Conservation (phyloP, 2,113 vertebrate genomes). For the Varanus salvator region DNA sequence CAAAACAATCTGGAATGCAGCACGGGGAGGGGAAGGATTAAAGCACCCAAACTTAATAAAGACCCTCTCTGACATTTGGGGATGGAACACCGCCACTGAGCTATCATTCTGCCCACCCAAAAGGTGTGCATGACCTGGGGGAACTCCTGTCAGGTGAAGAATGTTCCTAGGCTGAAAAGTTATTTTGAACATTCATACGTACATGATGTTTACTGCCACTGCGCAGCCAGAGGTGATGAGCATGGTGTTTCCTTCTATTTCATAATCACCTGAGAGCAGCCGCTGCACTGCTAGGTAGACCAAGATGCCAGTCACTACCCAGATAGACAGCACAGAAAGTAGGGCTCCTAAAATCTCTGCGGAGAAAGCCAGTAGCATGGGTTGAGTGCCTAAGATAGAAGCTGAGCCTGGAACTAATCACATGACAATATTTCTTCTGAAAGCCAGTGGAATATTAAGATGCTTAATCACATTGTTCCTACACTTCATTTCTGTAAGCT, state of each 20-base stretch:
- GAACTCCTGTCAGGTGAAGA: not conserved
- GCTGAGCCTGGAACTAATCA: not conserved
- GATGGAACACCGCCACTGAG: not conserved
- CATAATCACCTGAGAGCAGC: slow-evolving; percentile 81
- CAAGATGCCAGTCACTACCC: slow-evolving; percentile 86
- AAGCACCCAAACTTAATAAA: too few species aligned
- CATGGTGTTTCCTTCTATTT: slow-evolving; percentile 85
- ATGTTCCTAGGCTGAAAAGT: too few species aligned
- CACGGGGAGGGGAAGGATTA: too few species aligned
- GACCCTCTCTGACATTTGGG: too few species aligned
- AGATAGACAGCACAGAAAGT: slow-evolving; percentile 89
- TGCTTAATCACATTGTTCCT: too few species aligned
- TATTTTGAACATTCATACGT: not conserved
- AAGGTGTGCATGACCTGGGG: not conserved
- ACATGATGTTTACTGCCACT: slow-evolving; percentile 88
- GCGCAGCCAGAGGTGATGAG: slow-evolving; percentile 89
- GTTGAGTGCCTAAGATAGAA: not conserved
- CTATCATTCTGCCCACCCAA: not conserved
- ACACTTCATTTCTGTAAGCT: too few species aligned
- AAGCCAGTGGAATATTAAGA: not conserved
- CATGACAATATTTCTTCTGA: not conserved
- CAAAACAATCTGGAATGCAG: too few species aligned
- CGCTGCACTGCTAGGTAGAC: slow-evolving; percentile 84
- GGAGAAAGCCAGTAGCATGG: not conserved
- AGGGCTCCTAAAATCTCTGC: slow-evolving; percentile 90